Evolutionary conservation across 2,797 vertebrate species (phyloP), one percentile per base, ranked within the genome.

Genomic region (Discoglossus pictus): DNA sequence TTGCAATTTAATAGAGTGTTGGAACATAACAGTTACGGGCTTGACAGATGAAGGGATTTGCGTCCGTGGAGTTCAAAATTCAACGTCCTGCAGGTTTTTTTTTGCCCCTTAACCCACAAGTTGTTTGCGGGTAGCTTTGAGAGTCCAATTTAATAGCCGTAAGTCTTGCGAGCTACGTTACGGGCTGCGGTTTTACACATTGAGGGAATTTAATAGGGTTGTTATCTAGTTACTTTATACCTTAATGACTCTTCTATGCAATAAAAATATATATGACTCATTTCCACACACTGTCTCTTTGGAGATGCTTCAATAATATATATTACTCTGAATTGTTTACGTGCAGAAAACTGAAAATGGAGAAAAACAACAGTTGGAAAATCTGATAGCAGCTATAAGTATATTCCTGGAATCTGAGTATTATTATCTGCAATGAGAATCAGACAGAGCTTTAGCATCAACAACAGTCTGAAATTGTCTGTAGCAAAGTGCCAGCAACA

Each of bases 271-370:
- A 4, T 16, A 24, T 1, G 13, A 16, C 17, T 51, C 10, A n/a
- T n/a, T n/a, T n/a, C n/a, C 44, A 5, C 54, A 23, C 17, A 24
- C 36, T 17, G 12, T 40, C 13, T 25, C 12, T 6, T 42, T 59
- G 23, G 50, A 42, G 55, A 4, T 44, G 42, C 6, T 6, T 38
- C 5, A 10, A 0, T 18, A 7, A 7, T 20, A 24, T 6, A n/a
- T 71, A 16, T 51, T 1, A 43, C 61, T 23, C 21, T 21, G 4
- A 42, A 7, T 25, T 39, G 27, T 31, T 17, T 12, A 8, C n/a
- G n/a, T n/a, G 8, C 1, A 46, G 16, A 38, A 68, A 38, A 59
- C 62, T 70, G n/a, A 54, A 12, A 60, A 74, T 15, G 13, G 39
- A 39, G 6, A 20, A 62, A 65, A 58, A 16, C 2, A 3, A 15